phyloP scores from a whole-genome alignment of 2,797 vertebrate species.

The Macropodus opercularis region DNA sequence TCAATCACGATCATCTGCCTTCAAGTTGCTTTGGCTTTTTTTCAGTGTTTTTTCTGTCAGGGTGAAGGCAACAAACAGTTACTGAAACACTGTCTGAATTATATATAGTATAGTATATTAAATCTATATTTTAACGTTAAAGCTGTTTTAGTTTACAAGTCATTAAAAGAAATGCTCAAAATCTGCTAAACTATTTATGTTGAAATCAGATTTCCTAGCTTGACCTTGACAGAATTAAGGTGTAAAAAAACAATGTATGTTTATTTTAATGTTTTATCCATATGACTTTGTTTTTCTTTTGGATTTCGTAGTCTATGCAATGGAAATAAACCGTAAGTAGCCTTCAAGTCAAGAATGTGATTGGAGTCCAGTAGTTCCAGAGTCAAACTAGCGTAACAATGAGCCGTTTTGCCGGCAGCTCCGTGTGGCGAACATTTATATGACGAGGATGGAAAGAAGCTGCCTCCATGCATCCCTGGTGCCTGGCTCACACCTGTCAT shows the following conservation, averaged over 20 bases:
- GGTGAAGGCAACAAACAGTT: slow-evolving; percentile 48
- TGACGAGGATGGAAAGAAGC: slow-evolving; percentile 96
- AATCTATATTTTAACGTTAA: too few relatives aligned
- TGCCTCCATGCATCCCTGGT: slow-evolving; percentile 97
- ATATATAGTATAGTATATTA: not conserved
- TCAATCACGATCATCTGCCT: slow-evolving; percentile 76
- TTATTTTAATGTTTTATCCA: slow-evolving; percentile 43
- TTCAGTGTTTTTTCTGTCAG: slow-evolving; percentile 66
- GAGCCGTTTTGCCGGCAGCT: slow-evolving; percentile 76
- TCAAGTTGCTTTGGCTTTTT: slow-evolving; percentile 53
- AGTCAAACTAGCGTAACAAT: not conserved
- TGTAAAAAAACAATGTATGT: slow-evolving; percentile 7
- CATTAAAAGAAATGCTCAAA: not conserved
- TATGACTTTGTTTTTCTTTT: slow-evolving; percentile 36
- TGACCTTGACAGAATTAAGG: slow-evolving; percentile 70
- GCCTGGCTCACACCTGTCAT: slow-evolving; percentile 98
- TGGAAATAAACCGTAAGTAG: slow-evolving; percentile 99
- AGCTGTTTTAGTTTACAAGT: not conserved
- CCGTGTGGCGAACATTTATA: slow-evolving; percentile 98
- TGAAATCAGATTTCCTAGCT: slow-evolving; percentile 28
- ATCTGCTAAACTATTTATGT: not conserved
- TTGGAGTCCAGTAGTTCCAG: slow-evolving; percentile 4
- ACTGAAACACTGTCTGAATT: slow-evolving; percentile 1
- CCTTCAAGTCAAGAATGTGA: slow-evolving; percentile 10
- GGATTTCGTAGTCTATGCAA: slow-evolving; percentile 91